Conservation (phyloP, 1,140 invertebrate species). For the Dolichoris vasculosae region DNA sequence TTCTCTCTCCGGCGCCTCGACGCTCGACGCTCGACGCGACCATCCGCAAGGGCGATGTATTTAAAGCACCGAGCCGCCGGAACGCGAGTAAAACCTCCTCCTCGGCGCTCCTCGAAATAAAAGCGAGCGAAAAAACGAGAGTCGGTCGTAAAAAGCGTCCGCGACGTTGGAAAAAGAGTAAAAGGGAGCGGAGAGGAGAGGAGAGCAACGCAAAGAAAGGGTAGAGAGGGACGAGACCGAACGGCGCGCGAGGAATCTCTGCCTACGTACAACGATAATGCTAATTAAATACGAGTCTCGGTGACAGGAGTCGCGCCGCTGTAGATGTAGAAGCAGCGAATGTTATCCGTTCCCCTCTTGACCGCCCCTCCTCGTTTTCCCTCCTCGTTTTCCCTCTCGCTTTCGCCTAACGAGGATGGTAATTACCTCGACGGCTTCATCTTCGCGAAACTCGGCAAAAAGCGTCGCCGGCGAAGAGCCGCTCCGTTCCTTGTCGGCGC, state of each 20-base stretch:
- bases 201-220: neutral
- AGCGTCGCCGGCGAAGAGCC: slow-evolving; percentile 53
- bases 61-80: neutral
- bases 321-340: neutral
- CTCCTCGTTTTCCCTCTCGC: slow-evolving; percentile 38
- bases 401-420: slow-evolving; percentile 71
- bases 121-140: slow-evolving; percentile 8
- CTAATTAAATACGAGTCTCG: slow-evolving; percentile 72
- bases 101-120: neutral
- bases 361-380: no score
- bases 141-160: neutral
- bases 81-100: neutral
- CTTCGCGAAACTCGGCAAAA: slow-evolving; percentile 71
- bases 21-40: neutral
- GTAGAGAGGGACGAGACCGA: neutral
- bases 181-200: neutral
- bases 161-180: neutral
- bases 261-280: slow-evolving; percentile 62
- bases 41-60: neutral
- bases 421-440: slow-evolving; percentile 73
- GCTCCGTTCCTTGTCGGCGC: slow-evolving; percentile 30
- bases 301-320: slow-evolving; percentile 60
- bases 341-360: neutral
- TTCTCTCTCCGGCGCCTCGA: neutral
- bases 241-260: neutral